Evolutionary conservation across 2,797 vertebrate species (phyloP).

Genomic region (Decapterus maruadsi): DNA sequence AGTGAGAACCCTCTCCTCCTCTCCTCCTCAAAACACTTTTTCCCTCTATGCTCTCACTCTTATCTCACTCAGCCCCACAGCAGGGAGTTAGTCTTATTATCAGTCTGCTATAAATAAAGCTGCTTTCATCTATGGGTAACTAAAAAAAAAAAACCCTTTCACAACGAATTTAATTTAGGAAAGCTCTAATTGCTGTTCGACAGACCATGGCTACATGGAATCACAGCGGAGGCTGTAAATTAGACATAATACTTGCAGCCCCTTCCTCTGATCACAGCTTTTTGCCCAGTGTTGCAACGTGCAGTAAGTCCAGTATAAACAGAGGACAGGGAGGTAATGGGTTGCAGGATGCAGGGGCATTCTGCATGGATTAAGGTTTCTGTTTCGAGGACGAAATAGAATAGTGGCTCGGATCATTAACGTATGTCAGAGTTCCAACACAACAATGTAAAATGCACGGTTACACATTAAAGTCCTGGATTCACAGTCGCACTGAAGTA

Average conservation of each 20-base stretch:
- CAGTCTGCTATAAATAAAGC: conserved; percentile 74
- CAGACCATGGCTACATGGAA: conserved; percentile 56
- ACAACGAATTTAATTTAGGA: conserved; percentile 66
- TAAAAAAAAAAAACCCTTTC: conserved; percentile 24
- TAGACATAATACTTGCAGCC: conserved; percentile 49
- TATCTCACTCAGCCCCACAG: conserved; percentile 74
- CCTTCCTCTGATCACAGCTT: conserved; percentile 52
- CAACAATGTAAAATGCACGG: neutral
- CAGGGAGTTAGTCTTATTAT: conserved; percentile 71
- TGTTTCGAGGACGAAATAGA: conserved; percentile 14
- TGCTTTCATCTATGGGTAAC: conserved; percentile 73
- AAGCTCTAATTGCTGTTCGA: conserved; percentile 68
- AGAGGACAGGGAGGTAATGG: conserved; percentile 18
- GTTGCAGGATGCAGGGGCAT: conserved; percentile 11
- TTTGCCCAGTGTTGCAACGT: conserved; percentile 39
- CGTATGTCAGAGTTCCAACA: too few relatives aligned
- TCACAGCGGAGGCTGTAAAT: conserved; percentile 57
- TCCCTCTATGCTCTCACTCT: conserved; percentile 72
- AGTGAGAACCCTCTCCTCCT: conserved; percentile 83
- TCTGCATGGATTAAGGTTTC: neutral
- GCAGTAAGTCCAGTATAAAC: conserved; percentile 30
- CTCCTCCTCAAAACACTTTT: conserved; percentile 71
- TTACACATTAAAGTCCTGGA: neutral
- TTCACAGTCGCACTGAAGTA: neutral
- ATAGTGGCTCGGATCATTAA: neutral